Evolutionary conservation across 2,888 invertebrate genomes (phyloP).

Genomic region (Aethes cnicana): DNA sequence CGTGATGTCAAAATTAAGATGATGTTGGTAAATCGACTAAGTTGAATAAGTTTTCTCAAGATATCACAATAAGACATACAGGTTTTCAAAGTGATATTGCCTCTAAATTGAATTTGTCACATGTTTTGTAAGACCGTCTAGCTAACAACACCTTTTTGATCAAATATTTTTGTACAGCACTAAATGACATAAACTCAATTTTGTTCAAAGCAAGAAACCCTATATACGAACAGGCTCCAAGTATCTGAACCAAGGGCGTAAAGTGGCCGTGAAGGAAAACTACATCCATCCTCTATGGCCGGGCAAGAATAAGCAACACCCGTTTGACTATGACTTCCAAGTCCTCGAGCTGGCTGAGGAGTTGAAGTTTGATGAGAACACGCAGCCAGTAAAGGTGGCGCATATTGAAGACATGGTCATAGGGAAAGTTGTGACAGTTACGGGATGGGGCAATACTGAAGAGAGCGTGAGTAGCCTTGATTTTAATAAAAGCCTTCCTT

Average conservation of each 20-base stretch:
- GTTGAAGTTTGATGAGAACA: constrained; percentile 56
- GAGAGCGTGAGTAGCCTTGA: constrained; percentile 62
- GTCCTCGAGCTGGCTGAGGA: constrained; percentile 55
- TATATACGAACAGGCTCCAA: constrained; percentile 68
- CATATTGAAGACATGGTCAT: constrained; percentile 68
- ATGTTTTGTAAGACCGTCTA: too few species aligned
- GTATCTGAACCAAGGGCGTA: constrained; percentile 58
- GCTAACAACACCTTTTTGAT: too few species aligned
- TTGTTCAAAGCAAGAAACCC: constrained; percentile 56
- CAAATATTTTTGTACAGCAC: too few species aligned
- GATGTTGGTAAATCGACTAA: too few species aligned
- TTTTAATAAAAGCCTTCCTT: neutral
- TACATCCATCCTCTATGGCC: constrained; percentile 63
- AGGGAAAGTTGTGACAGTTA: constrained; percentile 67
- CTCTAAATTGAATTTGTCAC: too few species aligned
- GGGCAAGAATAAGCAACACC: constrained; percentile 58
- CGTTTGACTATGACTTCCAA: constrained; percentile 73
- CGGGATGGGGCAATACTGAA: constrained; percentile 74
- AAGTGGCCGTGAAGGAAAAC: constrained; percentile 44
- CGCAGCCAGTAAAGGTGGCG: constrained; percentile 66
- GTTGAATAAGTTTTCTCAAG: too few species aligned
- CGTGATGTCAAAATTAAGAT: too few species aligned
- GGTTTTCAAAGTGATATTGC: too few species aligned
- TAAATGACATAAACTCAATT: constrained; percentile 1
- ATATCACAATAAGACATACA: too few species aligned